Conservation (phyloP, 2,888 invertebrate genomes). For the Bellardia pandia region DNA sequence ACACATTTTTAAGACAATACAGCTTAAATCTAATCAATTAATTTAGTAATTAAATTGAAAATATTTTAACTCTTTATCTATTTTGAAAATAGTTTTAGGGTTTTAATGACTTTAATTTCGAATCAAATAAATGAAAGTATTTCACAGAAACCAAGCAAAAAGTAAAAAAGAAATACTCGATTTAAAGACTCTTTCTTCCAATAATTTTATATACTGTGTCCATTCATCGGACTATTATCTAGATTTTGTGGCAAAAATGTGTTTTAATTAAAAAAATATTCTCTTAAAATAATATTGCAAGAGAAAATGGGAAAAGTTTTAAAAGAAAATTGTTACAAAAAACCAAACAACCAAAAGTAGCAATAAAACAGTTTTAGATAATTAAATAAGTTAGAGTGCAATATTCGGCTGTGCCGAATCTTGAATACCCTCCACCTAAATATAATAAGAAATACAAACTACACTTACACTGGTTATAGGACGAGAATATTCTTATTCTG, state of each 20-base stretch:
- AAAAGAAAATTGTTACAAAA: slow-evolving; percentile 35
- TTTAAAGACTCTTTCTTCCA: slow-evolving; percentile 26
- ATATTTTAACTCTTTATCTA: neutral
- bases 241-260: neutral
- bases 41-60: slow-evolving; percentile 29
- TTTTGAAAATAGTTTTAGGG: slow-evolving; percentile 1
- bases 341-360: slow-evolving; percentile 3
- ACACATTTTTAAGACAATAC: neutral
- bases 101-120: slow-evolving; percentile 6
- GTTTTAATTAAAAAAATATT: slow-evolving; percentile 24
- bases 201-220: neutral
- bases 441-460: no score
- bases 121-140: slow-evolving; percentile 56
- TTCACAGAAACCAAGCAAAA: neutral
- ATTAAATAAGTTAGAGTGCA: no score
- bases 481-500: no score
- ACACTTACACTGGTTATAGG: no score
- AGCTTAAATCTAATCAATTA: neutral
- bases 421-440: no score
- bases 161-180: neutral
- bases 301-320: slow-evolving; percentile 30
- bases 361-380: slow-evolving; percentile 24
- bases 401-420: no score
- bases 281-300: slow-evolving; percentile 24
- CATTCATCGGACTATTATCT: slow-evolving; percentile 14